Evolutionary conservation across 2,797 vertebrate genomes (phyloP).

Genomic region (Miichthys miiuy): DNA sequence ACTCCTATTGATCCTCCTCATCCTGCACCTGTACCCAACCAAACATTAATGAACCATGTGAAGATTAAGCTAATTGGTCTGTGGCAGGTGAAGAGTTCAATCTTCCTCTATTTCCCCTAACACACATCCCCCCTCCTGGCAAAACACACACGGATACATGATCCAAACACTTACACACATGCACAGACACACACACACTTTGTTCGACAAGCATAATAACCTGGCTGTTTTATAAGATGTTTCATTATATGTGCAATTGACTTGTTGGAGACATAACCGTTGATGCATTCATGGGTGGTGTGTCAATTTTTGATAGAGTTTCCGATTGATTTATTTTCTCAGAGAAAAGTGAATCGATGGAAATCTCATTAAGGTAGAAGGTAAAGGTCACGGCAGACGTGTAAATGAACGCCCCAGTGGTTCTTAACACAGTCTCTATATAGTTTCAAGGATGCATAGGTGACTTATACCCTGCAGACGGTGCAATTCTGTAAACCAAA

Average conservation of each 20-base stretch:
- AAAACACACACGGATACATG: constrained; percentile 4
- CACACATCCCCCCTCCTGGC: constrained; percentile 13
- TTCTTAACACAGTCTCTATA: constrained; percentile 50
- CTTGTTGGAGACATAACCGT: constrained; percentile 53
- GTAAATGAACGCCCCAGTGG: constrained; percentile 51
- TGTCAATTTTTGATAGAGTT: constrained; percentile 79
- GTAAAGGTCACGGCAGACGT: constrained; percentile 74
- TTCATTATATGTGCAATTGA: constrained; percentile 69
- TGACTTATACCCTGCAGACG: background rate
- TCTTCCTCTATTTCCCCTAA: constrained; percentile 12
- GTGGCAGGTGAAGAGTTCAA: constrained; percentile 54
- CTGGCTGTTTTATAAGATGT: constrained; percentile 62
- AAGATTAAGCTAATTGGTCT: constrained; percentile 70
- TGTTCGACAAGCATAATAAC: constrained; percentile 35
- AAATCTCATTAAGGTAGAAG: constrained; percentile 77
- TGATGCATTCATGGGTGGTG: constrained; percentile 60
- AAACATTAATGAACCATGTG: constrained; percentile 53
- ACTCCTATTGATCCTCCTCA: constrained; percentile 54
- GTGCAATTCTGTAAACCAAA: constrained; percentile 5
- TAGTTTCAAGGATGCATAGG: constrained; percentile 24
- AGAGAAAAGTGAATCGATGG: constrained; percentile 74
- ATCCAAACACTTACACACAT: constrained; percentile 16
- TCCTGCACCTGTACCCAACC: constrained; percentile 35
- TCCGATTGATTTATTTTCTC: constrained; percentile 75
- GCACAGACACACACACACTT: constrained; percentile 12